These are phyloP conservation scores for Mastomys coucha DNA, from an alignment of 2,113 vertebrate species.

Conservation along the genomic window DNA sequence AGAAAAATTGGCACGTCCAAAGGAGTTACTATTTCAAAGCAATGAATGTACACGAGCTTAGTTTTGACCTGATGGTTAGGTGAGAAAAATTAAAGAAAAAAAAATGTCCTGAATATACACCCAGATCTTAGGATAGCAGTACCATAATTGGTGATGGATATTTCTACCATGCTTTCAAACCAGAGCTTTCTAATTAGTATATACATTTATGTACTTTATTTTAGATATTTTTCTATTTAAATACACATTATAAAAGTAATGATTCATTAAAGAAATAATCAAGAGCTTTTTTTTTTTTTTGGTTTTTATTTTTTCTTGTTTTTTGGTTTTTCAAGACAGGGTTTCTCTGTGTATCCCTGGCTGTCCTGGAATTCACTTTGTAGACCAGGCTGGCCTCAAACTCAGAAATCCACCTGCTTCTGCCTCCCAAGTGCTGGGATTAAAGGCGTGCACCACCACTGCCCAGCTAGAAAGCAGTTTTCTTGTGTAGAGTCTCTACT, in stretches of 20 bases:
- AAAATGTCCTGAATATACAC: not conserved
- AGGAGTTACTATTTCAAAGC: not conserved
- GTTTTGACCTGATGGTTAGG: not conserved
- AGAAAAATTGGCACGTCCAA: not conserved
- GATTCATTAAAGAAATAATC: not conserved
- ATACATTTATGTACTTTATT: not conserved
- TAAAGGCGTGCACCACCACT: no score
- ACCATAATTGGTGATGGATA: not conserved
- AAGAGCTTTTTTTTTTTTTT: not conserved
- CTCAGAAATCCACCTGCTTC: no score
- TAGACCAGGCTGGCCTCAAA: no score
- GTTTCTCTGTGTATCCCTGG: no score
- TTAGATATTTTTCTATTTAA: not conserved
- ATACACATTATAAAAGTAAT: not conserved
- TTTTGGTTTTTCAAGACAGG: no score
- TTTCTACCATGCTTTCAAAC: not conserved
- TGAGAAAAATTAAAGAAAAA: not conserved
- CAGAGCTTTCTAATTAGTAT: not conserved
- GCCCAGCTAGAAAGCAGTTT: not conserved
- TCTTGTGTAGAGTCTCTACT: not conserved
- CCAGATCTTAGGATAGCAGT: not conserved
- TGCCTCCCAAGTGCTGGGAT: no score
- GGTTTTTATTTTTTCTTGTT: no score
- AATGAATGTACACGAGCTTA: not conserved
- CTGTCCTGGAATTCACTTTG: no score